phyloP scores from a whole-genome alignment of 2,797 vertebrate species.

The Bucorvus abyssinicus region DNA sequence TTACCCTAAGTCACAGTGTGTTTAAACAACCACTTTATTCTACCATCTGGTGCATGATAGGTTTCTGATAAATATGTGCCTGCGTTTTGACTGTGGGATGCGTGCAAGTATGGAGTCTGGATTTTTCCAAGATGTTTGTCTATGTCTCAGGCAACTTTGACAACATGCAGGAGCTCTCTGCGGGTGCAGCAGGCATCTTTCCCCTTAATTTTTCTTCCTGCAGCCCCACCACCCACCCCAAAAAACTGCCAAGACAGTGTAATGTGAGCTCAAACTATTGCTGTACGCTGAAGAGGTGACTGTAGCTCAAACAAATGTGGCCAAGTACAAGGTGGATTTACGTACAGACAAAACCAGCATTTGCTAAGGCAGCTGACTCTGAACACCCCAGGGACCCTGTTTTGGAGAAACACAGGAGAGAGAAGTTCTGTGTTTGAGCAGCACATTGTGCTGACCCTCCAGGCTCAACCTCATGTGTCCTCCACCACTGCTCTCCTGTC shows the following conservation, averaged over 20 bases:
- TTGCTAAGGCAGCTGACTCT: neutral
- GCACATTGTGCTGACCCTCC: neutral
- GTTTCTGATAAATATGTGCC: conserved; percentile 65
- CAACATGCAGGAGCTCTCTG: neutral
- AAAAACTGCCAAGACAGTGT: neutral
- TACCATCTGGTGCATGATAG: conserved; percentile 66
- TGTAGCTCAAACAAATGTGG: neutral
- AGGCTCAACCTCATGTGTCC: neutral
- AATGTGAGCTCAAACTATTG: neutral
- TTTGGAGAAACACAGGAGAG: neutral
- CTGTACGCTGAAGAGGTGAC: neutral
- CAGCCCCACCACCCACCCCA: neutral
- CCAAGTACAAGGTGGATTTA: neutral
- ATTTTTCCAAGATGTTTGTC: conserved; percentile 51
- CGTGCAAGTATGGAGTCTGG: conserved; percentile 4
- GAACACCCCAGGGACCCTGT: neutral
- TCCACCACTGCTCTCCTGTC: neutral
- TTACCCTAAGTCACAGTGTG: conserved; percentile 62
- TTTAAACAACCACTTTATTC: conserved; percentile 71
- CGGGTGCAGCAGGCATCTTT: neutral
- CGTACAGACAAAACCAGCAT: neutral
- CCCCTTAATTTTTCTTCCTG: neutral
- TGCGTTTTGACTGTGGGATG: conserved; percentile 41
- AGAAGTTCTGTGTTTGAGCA: neutral
- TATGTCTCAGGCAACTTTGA: conserved; percentile 4